These are phyloP conservation scores for Mythimna impura DNA, from an alignment of 2,888 invertebrate species.

Conservation along the genomic window DNA sequence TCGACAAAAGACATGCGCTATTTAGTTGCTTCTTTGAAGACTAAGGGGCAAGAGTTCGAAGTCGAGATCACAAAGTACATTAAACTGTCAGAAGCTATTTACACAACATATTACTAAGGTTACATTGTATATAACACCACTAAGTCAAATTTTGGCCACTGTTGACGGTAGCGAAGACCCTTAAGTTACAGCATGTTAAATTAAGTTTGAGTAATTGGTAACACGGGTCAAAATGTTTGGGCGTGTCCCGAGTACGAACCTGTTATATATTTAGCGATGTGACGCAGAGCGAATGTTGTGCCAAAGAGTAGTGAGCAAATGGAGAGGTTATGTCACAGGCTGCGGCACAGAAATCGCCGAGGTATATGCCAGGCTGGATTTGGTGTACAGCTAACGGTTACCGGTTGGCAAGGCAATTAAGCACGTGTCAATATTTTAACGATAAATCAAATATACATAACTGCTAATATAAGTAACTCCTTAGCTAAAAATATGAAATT, in stretches of 20 bases:
- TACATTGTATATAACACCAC: conserved; percentile 46
- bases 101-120: conserved; percentile 34
- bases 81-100: conserved; percentile 55
- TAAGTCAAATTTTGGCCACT: conserved; percentile 53
- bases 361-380: not conserved
- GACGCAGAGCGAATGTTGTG: conserved; percentile 28
- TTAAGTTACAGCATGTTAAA: conserved; percentile 64
- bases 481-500: not conserved
- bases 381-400: not conserved
- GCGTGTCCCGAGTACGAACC: conserved; percentile 27
- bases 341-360: not conserved
- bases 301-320: conserved; percentile 29
- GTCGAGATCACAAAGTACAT: conserved; percentile 41
- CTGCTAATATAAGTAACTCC: not conserved
- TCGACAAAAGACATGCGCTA: not conserved
- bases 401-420: not conserved
- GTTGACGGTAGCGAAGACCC: conserved; percentile 52
- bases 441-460: no score
- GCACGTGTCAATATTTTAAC: not conserved
- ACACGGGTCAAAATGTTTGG: conserved; percentile 65
- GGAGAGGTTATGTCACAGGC: not conserved
- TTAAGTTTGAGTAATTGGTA: conserved; percentile 66
- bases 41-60: not conserved
- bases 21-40: not conserved
- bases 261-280: conserved; percentile 54